These are phyloP conservation scores for Nycticebus coucang DNA, from an alignment of 2,113 vertebrate species.

Conservation along the genomic window DNA sequence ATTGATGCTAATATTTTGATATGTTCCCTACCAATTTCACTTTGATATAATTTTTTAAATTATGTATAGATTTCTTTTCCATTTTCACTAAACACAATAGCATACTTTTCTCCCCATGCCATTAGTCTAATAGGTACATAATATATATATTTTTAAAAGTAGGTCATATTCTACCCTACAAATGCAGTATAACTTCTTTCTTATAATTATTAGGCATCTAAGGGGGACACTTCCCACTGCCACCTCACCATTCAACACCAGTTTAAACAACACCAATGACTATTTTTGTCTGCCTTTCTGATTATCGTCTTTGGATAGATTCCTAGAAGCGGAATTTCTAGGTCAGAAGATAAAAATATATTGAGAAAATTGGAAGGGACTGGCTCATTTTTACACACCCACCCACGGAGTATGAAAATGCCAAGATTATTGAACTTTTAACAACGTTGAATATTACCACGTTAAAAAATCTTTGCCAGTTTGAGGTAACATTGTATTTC, in stretches of 20 bases:
- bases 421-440: background rate
- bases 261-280: background rate
- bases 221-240: background rate
- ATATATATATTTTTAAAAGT: no score
- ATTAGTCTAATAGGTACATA: background rate
- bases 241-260: background rate
- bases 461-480: background rate
- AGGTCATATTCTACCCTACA: background rate
- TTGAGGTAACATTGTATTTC: background rate
- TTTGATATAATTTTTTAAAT: background rate
- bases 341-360: background rate
- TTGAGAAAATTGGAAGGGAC: background rate
- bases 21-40: background rate
- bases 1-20: background rate
- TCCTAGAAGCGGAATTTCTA: background rate
- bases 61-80: background rate
- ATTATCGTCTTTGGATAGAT: background rate
- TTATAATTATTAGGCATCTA: background rate
- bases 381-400: background rate
- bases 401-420: background rate
- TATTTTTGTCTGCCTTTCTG: conserved; percentile 2
- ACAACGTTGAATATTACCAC: background rate
- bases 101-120: background rate
- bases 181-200: background rate
- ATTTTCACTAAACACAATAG: conserved; percentile 13